Percentiles rank a stretch among this genome's conserved stretches.
These are phyloP conservation scores for Sarcophaga peregrina DNA, from an alignment of 1,140 invertebrate species.

Conservation along the genomic window DNA sequence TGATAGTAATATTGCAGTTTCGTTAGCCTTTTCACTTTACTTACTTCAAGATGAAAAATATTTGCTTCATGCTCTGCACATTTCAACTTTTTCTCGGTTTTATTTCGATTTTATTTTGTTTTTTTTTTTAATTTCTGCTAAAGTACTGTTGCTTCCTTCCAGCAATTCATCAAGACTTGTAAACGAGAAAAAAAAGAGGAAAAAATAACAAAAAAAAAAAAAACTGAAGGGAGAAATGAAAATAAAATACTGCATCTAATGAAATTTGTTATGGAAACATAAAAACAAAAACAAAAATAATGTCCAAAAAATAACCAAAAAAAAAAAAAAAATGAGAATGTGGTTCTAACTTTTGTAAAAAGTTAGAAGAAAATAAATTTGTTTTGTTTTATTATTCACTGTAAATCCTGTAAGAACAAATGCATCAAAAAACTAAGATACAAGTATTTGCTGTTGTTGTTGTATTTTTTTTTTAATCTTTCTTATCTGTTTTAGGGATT, in stretches of 20 bases:
- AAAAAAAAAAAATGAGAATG: too few species aligned
- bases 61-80: too few species aligned
- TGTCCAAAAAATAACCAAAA: neutral
- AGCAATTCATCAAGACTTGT: neutral
- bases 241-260: too few species aligned
- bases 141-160: neutral
- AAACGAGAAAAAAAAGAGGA: neutral
- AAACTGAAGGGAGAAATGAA: neutral
- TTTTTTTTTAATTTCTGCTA: too few species aligned
- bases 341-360: neutral
- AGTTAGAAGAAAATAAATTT: too few species aligned
- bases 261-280: neutral
- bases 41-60: too few species aligned
- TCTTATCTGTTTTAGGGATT: constrained; percentile 34
- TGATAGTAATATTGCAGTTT: too few species aligned
- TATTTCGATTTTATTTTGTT: too few species aligned
- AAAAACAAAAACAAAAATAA: neutral
- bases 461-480: neutral
- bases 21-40: too few species aligned
- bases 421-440: neutral
- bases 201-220: neutral
- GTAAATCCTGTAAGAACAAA: too few species aligned
- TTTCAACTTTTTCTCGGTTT: too few species aligned
- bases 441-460: constrained; percentile 19
- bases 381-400: neutral